phyloP scores from a whole-genome alignment of 2,797 vertebrate genomes.

The Mareca strepera region DNA sequence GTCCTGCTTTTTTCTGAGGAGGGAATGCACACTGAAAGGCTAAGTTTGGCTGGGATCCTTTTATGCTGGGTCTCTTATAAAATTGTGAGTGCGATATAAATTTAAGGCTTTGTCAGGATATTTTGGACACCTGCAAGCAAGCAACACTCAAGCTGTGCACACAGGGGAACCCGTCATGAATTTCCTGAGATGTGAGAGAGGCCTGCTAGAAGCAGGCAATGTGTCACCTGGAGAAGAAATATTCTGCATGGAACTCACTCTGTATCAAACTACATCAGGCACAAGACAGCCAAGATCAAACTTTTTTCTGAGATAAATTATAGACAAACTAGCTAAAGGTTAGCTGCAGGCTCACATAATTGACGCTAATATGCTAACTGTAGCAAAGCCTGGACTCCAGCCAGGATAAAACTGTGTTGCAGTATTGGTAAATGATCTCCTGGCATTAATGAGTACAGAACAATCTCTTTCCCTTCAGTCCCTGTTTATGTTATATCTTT shows the following conservation, averaged over 20 bases:
- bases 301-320: not conserved
- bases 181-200: not conserved
- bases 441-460: not conserved
- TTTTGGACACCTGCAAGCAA: not conserved
- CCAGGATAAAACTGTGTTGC: not conserved
- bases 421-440: not conserved
- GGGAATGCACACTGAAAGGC: not conserved
- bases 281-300: not conserved
- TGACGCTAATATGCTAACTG: slow-evolving; percentile 19
- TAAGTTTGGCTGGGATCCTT: not conserved
- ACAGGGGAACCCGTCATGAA: not conserved
- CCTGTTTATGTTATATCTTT: not conserved
- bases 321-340: not conserved
- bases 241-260: not conserved
- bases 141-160: not conserved
- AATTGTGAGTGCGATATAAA: not conserved
- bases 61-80: not conserved
- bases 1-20: not conserved
- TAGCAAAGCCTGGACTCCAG: slow-evolving; percentile 1
- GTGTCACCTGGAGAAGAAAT: not conserved
- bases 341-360: slow-evolving; percentile 11
- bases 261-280: not conserved
- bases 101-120: not conserved
- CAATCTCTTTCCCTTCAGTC: not conserved
- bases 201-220: not conserved